Evolutionary conservation across 2,797 vertebrate genomes (phyloP).

Genomic region (Pogoniulus pusillus): DNA sequence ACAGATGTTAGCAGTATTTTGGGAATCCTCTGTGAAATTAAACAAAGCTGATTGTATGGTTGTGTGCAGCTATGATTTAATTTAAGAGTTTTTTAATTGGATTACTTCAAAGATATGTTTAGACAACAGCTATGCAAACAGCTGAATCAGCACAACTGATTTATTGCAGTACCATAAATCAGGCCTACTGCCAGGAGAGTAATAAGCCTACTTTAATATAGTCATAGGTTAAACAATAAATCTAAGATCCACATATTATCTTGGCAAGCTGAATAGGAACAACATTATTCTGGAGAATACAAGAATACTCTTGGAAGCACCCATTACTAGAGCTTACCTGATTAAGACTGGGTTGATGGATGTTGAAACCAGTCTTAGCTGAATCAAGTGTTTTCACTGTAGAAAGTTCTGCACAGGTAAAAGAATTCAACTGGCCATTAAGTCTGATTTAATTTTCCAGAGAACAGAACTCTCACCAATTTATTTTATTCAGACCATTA

Average conservation of each 20-base stretch:
- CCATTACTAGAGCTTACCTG: background rate
- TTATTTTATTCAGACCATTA: background rate
- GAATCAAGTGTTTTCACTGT: background rate
- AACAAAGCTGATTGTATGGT: background rate
- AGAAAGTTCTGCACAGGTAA: background rate
- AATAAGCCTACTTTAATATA: background rate
- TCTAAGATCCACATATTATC: background rate
- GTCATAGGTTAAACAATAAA: slow-evolving; percentile 23
- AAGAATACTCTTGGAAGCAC: background rate
- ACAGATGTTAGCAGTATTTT: background rate
- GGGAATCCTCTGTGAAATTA: background rate
- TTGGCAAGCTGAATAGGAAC: slow-evolving; percentile 8
- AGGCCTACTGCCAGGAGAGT: background rate
- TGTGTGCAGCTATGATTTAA: background rate
- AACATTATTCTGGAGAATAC: background rate
- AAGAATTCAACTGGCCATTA: background rate
- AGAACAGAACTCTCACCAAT: background rate
- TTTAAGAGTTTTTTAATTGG: slow-evolving; percentile 30
- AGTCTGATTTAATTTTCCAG: background rate
- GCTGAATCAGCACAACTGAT: slow-evolving; percentile 21
- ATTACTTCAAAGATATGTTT: slow-evolving; percentile 9
- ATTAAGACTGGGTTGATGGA: background rate
- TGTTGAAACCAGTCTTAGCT: background rate
- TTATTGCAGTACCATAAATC: background rate
- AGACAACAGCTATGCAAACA: slow-evolving; percentile 5